Conservation (phyloP, 2,888 invertebrate genomes). For the Cantharis rustica region DNA sequence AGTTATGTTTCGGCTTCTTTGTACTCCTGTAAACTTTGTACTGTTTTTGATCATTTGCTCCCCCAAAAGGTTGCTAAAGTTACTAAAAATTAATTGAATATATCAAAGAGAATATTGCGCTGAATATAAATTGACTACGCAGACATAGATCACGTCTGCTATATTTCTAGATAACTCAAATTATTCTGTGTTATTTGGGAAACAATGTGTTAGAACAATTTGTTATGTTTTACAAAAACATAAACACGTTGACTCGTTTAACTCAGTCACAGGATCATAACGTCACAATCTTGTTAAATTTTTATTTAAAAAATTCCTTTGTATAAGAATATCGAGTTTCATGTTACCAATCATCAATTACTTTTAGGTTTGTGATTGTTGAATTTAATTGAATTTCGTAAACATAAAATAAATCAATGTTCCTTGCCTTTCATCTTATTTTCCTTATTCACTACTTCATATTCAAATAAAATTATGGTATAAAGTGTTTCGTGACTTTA, state of each 20-base stretch:
- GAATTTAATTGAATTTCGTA: not conserved
- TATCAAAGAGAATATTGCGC: not conserved
- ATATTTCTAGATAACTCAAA: not conserved
- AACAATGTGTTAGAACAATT: not conserved
- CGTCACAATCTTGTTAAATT: not conserved
- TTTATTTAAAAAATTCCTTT: not conserved
- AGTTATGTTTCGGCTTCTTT: not conserved
- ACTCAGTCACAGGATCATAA: not conserved
- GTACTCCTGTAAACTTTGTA: not conserved
- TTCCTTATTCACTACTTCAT: not conserved
- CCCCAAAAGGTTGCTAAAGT: not conserved
- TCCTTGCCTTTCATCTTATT: not conserved
- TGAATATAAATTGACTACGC: not conserved
- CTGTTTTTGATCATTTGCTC: not conserved
- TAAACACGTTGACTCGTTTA: not conserved
- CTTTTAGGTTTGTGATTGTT: not conserved
- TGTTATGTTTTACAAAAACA: not conserved
- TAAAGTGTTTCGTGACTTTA: slow-evolving; percentile 1
- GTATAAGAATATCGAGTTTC: not conserved
- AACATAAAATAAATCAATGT: not conserved
- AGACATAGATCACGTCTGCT: not conserved
- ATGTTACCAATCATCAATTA: not conserved
- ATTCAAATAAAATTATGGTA: slow-evolving; percentile 4
- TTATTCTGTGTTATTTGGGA: not conserved
- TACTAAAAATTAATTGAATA: not conserved